Conservation (phyloP, 1,140 invertebrate genomes). For the Ericerus pela region DNA sequence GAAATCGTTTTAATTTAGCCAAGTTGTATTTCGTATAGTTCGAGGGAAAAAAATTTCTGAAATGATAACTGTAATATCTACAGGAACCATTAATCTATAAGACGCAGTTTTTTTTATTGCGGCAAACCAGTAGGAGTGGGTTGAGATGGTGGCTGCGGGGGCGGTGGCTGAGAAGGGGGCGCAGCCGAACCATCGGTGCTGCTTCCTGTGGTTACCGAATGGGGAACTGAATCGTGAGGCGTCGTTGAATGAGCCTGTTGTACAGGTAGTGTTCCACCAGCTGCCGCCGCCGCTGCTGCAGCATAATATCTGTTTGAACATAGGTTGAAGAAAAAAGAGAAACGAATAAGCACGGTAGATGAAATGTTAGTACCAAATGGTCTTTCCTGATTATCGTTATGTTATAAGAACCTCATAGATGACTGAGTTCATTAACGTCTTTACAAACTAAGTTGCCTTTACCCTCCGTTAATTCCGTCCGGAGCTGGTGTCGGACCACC, state of each 20-base stretch:
- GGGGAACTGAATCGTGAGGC: conserved; percentile 47
- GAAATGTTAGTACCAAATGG: no score
- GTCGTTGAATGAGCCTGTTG: conserved; percentile 63
- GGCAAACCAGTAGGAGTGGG: conserved; percentile 29
- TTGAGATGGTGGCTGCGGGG: conserved; percentile 29
- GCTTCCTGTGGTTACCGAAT: conserved; percentile 37
- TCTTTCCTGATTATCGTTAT: no score
- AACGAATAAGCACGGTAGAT: no score
- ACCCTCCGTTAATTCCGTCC: conserved; percentile 21
- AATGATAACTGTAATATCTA: no score
- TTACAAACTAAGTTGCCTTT: background rate
- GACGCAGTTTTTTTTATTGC: no score
- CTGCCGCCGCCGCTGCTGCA: conserved; percentile 31
- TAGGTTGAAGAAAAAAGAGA: no score
- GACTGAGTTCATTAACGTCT: background rate
- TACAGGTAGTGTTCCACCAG: conserved; percentile 41
- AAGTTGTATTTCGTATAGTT: no score
- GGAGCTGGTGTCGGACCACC: conserved; percentile 12
- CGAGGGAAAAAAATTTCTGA: no score
- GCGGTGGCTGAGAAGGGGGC: conserved; percentile 33
- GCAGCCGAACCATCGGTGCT: conserved; percentile 28
- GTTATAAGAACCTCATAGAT: background rate
- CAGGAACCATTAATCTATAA: no score
- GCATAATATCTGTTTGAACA: conserved; percentile 53
- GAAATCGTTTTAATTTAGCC: no score